Evolutionary conservation across 2,113 vertebrate genomes (phyloP).

Genomic region (Circaetus cinerascens): DNA sequence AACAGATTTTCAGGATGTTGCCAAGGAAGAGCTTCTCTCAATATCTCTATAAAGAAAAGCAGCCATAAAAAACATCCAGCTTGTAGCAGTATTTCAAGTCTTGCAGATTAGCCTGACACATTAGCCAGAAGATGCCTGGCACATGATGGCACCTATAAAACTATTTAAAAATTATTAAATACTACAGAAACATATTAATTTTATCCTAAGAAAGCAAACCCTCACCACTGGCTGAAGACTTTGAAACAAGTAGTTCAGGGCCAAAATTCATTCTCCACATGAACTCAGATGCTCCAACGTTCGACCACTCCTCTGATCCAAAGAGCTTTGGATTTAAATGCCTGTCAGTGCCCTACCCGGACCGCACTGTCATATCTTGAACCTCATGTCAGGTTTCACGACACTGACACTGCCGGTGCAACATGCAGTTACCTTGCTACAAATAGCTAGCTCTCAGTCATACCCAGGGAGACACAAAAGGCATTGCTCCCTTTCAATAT

Average conservation of each 20-base stretch:
- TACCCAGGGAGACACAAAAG: too few relatives aligned
- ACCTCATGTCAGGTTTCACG: fast-evolving
- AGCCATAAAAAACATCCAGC: background rate
- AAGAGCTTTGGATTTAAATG: fast-evolving
- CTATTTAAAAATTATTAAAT: background rate
- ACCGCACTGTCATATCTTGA: fast-evolving
- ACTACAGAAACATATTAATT: background rate
- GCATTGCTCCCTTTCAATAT: background rate
- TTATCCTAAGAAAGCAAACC: background rate
- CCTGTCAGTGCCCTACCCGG: background rate
- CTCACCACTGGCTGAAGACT: background rate
- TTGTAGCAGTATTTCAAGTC: background rate
- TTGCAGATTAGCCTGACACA: background rate
- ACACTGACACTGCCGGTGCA: background rate
- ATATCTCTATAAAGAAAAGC: background rate
- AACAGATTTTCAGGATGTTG: background rate
- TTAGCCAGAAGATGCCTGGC: background rate
- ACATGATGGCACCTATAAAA: background rate
- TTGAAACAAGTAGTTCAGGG: background rate
- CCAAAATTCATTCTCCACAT: background rate
- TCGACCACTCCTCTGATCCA: background rate
- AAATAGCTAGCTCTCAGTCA: background rate
- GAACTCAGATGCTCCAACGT: background rate
- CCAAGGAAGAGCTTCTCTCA: background rate
- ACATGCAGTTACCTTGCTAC: too few relatives aligned